Percentiles rank a stretch among this genome's conserved stretches.
Conservation (phyloP, 2,797 vertebrate species). For the Pseudochirops corinnae region DNA sequence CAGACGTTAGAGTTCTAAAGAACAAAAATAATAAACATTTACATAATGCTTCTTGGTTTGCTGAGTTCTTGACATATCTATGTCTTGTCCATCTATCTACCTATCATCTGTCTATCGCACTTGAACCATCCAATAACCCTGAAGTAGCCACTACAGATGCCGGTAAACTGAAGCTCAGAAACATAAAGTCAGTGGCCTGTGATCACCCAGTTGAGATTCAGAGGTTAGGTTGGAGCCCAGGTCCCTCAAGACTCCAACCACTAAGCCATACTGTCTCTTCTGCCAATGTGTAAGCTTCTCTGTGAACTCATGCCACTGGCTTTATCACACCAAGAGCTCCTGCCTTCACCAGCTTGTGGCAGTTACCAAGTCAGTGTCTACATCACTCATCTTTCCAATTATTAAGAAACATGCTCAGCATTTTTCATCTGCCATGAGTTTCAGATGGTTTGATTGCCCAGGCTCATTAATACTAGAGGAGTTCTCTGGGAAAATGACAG, state of each 20-base stretch:
- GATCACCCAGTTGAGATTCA: not conserved
- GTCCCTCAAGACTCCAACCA: not conserved
- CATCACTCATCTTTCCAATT: constrained; percentile 49
- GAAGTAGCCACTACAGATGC: not conserved
- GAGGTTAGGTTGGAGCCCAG: not conserved
- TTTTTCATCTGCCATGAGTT: constrained; percentile 58
- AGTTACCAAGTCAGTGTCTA: not conserved
- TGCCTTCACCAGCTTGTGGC: not conserved
- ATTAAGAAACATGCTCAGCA: constrained; percentile 48
- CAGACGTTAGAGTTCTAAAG: not conserved
- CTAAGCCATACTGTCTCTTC: not conserved
- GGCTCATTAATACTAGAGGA: constrained; percentile 69
- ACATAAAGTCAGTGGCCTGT: not conserved
- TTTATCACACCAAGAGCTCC: not conserved
- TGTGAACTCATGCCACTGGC: not conserved
- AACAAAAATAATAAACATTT: not conserved
- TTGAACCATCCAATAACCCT: not conserved
- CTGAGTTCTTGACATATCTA: not conserved
- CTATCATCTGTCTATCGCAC: not conserved
- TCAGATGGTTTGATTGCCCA: constrained; percentile 63
- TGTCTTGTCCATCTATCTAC: not conserved
- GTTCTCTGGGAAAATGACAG: constrained; percentile 66
- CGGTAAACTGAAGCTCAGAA: not conserved
- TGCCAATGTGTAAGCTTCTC: not conserved
- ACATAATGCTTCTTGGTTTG: not conserved